These are phyloP conservation scores for Brachionus angularis DNA, from an alignment of 1,140 invertebrate genomes.

Conservation along the genomic window DNA sequence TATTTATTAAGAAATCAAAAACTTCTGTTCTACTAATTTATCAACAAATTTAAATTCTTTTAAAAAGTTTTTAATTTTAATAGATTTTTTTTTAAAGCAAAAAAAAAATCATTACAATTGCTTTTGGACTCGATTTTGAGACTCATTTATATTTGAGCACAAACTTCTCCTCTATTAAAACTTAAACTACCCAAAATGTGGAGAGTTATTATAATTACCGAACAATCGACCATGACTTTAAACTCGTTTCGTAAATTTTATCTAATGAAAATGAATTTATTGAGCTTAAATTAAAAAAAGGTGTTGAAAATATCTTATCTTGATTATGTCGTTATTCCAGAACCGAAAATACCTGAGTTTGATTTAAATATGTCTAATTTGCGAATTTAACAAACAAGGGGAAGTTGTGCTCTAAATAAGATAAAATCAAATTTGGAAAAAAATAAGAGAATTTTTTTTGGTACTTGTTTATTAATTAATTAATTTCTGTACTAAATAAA, in stretches of 20 bases:
- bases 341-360: not conserved
- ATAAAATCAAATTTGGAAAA: slow-evolving; percentile 8
- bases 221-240: slow-evolving; percentile 13
- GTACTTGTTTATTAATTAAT: no score
- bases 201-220: slow-evolving; percentile 24
- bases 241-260: slow-evolving; percentile 5
- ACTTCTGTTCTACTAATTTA: not conserved
- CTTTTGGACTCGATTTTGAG: not conserved
- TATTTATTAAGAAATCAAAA: not conserved
- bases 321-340: not conserved
- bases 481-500: no score
- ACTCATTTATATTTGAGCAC: not conserved
- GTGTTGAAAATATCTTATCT: not conserved
- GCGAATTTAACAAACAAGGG: not conserved
- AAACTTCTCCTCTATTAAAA: not conserved
- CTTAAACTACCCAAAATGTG: not conserved
- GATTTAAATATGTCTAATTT: not conserved
- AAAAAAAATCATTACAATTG: slow-evolving; percentile 28
- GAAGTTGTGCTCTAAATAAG: slow-evolving; percentile 32
- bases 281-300: slow-evolving; percentile 6
- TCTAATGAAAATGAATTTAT: slow-evolving; percentile 21
- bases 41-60: not conserved
- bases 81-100: not conserved
- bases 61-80: not conserved
- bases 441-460: not conserved